Conservation (phyloP, 2,113 vertebrate species). For the Otocyon megalotis region DNA sequence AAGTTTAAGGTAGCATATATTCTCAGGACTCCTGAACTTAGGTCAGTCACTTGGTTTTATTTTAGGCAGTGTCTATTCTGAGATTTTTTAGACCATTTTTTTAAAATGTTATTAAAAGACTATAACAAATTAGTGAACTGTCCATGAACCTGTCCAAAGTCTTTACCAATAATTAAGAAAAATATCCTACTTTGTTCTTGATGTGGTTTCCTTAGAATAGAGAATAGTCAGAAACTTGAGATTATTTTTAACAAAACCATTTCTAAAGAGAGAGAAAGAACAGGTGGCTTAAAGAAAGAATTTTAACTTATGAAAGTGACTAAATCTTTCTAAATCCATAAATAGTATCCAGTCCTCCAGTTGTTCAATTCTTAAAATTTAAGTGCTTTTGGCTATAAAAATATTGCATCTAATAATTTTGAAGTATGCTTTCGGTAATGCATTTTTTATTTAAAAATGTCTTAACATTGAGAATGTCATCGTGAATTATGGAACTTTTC, state of each 20-base stretch:
- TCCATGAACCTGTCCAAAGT: slow-evolving; percentile 15
- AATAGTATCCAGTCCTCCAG: slow-evolving; percentile 61
- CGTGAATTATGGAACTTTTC: slow-evolving; percentile 67
- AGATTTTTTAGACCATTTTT: slow-evolving; percentile 49
- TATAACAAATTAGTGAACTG: slow-evolving; percentile 59
- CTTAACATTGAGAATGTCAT: slow-evolving; percentile 71
- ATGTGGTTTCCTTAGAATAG: slow-evolving; percentile 33
- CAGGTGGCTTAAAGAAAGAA: slow-evolving; percentile 59
- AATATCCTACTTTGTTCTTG: slow-evolving; percentile 37
- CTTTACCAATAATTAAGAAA: slow-evolving; percentile 72
- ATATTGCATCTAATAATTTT: slow-evolving; percentile 81
- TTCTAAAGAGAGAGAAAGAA: slow-evolving; percentile 60
- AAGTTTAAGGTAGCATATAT: slow-evolving; percentile 69
- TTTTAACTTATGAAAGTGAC: slow-evolving; percentile 69
- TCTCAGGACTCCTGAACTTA: slow-evolving; percentile 69
- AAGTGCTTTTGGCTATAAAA: slow-evolving; percentile 80
- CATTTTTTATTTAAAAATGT: slow-evolving; percentile 76
- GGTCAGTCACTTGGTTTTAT: slow-evolving; percentile 57
- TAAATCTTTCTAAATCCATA: slow-evolving; percentile 73
- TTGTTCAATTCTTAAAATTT: slow-evolving; percentile 76
- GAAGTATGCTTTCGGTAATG: slow-evolving; percentile 74
- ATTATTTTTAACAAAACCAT: slow-evolving; percentile 73
- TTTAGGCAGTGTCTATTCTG: slow-evolving; percentile 45
- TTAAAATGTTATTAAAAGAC: slow-evolving; percentile 58
- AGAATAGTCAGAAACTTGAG: slow-evolving; percentile 51